Evolutionary conservation across 2,888 invertebrate genomes (phyloP).

Genomic region (Teleogryllus oceanicus): DNA sequence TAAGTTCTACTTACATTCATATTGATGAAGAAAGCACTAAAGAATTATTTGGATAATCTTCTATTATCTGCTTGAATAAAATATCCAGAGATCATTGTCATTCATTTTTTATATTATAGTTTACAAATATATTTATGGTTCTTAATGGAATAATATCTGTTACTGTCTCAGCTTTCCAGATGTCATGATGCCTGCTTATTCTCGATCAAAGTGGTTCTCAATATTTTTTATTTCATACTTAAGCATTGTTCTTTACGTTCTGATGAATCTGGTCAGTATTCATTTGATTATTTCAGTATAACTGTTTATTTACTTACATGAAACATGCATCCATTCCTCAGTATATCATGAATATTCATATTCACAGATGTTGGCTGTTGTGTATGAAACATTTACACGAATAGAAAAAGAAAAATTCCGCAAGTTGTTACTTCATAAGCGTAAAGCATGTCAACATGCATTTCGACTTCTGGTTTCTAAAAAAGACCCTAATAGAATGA

Average conservation of each 20-base stretch:
- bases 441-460: conserved; percentile 76
- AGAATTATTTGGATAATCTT: no score
- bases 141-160: conserved; percentile 3
- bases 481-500: conserved; percentile 64
- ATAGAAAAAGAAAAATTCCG: conserved; percentile 82
- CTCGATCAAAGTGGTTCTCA: conserved; percentile 75
- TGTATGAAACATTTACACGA: conserved; percentile 83
- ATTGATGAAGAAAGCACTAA: not conserved
- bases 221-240: conserved; percentile 83
- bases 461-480: conserved; percentile 77
- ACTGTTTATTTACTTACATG: not conserved
- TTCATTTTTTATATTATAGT: no score
- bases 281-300: not conserved
- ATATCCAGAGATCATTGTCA: no score
- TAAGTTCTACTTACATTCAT: not conserved
- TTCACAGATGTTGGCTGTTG: conserved; percentile 78
- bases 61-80: no score
- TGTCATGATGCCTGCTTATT: conserved; percentile 89
- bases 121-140: not conserved
- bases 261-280: conserved; percentile 77
- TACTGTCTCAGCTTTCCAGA: conserved; percentile 72
- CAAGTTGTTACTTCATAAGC: conserved; percentile 74
- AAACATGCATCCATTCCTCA: not conserved
- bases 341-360: conserved; percentile 19
- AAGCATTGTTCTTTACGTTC: conserved; percentile 76